Conservation (phyloP, 2,888 invertebrate genomes). For the Stenoptilia bipunctidactyla region DNA sequence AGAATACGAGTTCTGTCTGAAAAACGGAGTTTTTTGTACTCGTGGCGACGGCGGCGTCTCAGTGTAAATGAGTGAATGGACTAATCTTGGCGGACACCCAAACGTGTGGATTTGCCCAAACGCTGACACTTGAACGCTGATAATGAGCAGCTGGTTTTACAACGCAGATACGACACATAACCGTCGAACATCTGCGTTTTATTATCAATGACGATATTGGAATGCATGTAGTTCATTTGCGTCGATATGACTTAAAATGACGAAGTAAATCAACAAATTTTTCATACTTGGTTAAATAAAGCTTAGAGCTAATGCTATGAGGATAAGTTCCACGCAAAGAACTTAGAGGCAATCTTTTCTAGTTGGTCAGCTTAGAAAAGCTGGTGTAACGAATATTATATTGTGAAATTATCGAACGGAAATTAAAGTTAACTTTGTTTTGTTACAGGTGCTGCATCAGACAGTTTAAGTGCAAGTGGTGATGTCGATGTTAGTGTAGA, state of each 20-base stretch:
- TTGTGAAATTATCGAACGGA: too few species aligned
- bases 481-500: constrained; percentile 58
- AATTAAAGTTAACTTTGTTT: constrained; percentile 17
- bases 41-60: constrained; percentile 27
- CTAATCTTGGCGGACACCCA: constrained; percentile 52
- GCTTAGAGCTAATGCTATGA: too few species aligned
- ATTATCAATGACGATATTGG: background rate
- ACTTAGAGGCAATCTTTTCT: too few species aligned
- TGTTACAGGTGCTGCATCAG: constrained; percentile 55
- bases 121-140: constrained; percentile 28
- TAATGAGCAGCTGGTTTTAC: constrained; percentile 31
- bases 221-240: too few species aligned
- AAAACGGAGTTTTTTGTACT: background rate
- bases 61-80: constrained; percentile 50
- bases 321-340: too few species aligned
- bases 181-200: background rate
- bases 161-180: constrained; percentile 2
- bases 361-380: too few species aligned
- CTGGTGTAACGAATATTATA: too few species aligned
- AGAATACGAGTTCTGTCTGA: background rate
- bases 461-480: constrained; percentile 55
- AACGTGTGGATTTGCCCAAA: constrained; percentile 32
- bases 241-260: too few species aligned
- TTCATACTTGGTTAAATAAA: too few species aligned
- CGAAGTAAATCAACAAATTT: too few species aligned